Conservation (phyloP, 2,797 vertebrate genomes). For the Acrocephalus scirpaceus region DNA sequence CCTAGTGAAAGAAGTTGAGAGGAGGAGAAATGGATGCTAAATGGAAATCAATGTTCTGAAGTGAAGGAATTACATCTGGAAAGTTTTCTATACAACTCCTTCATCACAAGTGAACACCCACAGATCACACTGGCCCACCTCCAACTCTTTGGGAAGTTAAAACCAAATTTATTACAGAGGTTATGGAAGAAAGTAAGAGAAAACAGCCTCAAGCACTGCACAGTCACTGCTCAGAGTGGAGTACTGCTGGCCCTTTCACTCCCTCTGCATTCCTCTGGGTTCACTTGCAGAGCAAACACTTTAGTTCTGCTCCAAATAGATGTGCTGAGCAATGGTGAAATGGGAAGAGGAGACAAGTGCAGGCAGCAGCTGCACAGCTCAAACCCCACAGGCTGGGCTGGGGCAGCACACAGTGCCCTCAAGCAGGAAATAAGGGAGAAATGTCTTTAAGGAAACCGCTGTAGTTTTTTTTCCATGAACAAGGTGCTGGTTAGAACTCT, state of each 20-base stretch:
- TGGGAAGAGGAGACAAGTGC: background rate
- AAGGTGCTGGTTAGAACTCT: background rate
- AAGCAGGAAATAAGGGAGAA: background rate
- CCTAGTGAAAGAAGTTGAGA: background rate
- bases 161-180: background rate
- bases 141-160: background rate
- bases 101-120: background rate
- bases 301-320: constrained; percentile 46
- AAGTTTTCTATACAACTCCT: background rate
- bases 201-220: background rate
- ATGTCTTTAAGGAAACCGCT: background rate
- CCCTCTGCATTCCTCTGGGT: background rate
- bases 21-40: background rate
- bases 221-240: background rate
- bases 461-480: background rate
- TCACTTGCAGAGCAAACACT: background rate
- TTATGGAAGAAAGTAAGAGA: background rate
- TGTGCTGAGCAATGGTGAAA: constrained; percentile 20
- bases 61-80: background rate
- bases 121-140: background rate
- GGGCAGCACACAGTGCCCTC: background rate
- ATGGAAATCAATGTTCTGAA: background rate
- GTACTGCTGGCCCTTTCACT: background rate
- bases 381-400: background rate
- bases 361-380: background rate